Base-by-base conservation (phyloP, 2,888 invertebrate species). In the Seira musarum region DNA sequence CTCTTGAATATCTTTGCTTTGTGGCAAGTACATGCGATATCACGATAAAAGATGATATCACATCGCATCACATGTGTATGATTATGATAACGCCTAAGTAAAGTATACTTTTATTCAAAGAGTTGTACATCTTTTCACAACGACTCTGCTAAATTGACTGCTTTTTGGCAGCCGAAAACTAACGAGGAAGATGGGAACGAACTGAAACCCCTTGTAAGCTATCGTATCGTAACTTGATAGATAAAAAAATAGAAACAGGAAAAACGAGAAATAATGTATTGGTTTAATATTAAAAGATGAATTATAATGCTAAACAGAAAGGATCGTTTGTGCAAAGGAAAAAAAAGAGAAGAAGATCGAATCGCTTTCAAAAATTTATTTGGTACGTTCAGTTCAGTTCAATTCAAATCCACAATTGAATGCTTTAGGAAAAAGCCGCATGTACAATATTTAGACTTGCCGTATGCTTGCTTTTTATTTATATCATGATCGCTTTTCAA, bases 101-200 rank as follows among this genome's bases (percentile, higher is more conserved):
- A n/a, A 30, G 64, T 77, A 74, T 17, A 24, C 6, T 19, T 30
- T 10, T 68, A 40, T 17, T 61, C 19, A 2, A 25, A 6, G 10
- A 24, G 21, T 61, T 69, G 57, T 21, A 30, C 69, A 68, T 67
- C 40, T 22, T 40, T 19, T 24, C 68, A 63, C 63, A n/a, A 49
- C 70, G 76, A 49, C 17, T 63, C 22, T 17, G 40, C 40, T 40
- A n/a, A 57, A 57, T 57, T 8, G 8, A 15, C 17, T 57, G 17
- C 17, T 63, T 63, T 76, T 71, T 78, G 77, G 71, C 77, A 78
- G 66, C 57, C 70, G 66, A 66, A 78, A 71, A 78, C 71, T 66
- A 71, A 78, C 77, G 77, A 78, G 66, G n/a, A n/a, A n/a, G n/a
- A n/a, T n/a, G n/a, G n/a, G n/a, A n/a, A n/a, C n/a, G n/a, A n/a